Percentiles rank a stretch among this genome's conserved stretches.
phyloP scores from a whole-genome alignment of 2,797 vertebrate species.

The Gorsachius magnificus region DNA sequence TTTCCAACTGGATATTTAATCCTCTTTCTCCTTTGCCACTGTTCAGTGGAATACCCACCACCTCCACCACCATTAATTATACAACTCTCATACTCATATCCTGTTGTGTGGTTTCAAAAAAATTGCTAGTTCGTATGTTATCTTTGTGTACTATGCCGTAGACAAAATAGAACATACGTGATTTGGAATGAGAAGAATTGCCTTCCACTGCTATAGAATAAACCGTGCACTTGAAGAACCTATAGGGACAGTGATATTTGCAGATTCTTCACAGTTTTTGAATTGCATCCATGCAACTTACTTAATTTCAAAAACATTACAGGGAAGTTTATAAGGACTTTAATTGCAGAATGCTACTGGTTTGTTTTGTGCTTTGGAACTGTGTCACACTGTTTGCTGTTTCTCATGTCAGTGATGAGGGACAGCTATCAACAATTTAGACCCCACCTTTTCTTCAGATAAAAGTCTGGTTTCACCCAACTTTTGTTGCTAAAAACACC shows the following conservation, averaged over 20 bases:
- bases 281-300: not conserved
- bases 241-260: not conserved
- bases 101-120: not conserved
- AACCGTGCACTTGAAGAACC: not conserved
- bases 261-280: not conserved
- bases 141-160: not conserved
- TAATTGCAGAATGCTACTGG: not conserved
- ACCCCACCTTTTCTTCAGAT: not conserved
- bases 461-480: not conserved
- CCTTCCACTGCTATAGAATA: not conserved
- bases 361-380: not conserved
- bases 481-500: not conserved
- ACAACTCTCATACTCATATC: not conserved
- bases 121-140: not conserved
- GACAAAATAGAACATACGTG: not conserved
- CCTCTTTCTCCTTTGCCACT: not conserved
- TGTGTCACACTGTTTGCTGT: not conserved
- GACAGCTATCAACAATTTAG: not conserved
- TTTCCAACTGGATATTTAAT: not conserved
- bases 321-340: not conserved
- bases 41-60: not conserved
- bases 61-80: not conserved
- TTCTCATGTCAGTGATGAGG: not conserved
- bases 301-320: not conserved
- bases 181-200: not conserved